Evolutionary conservation across 2,113 vertebrate species (phyloP), one percentile per base, ranked within the genome.

Genomic region (Scopus umbretta): DNA sequence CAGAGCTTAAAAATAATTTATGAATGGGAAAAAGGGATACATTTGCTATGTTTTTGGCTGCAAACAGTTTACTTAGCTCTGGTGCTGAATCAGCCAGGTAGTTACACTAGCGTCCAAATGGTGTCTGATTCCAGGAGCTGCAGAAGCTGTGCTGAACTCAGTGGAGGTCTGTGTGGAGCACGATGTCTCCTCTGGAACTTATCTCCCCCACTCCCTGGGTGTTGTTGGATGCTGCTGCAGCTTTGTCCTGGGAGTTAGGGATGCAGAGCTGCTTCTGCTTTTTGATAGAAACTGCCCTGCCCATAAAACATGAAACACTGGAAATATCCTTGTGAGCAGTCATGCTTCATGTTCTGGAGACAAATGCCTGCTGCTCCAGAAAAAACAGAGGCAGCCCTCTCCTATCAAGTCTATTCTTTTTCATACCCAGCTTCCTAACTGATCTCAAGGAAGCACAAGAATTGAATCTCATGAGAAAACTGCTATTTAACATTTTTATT

Each of bases 301-400:
- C 92, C 40, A 13, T 67, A 71, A 84, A 95, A 92, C 76, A 79
- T 50, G 42, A 49, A 92, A 84, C 67, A 62, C 53, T 17, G 38
- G 74, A 91, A 58, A 81, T 65, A 36, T 63, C 84, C 88, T 80
- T 90, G n/a, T 94, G 95, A 96, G 86, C 42, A 88, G 66, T 82
- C 90, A 43, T n/a, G 36, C 93, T 97, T 95, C 90, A 80, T 62
- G 52, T 49, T 72, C 47, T 66, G 86, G 90, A 96, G 63, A 61
- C 83, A 94, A 81, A 87, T 76, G 93, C 38, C 80, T 87, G 83
- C 78, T 93, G 92, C 92, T 92, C 86, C 93, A 95, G 88, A 89
- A 96, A 97, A 97, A 89, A 73, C 94, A 94, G 84, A 92, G 78
- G 88, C 94, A 92, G 75, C 55, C 62, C 10, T 86, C 32, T 74